phyloP scores from a whole-genome alignment of 2,888 invertebrate species.

The Parasteatoda lunata region DNA sequence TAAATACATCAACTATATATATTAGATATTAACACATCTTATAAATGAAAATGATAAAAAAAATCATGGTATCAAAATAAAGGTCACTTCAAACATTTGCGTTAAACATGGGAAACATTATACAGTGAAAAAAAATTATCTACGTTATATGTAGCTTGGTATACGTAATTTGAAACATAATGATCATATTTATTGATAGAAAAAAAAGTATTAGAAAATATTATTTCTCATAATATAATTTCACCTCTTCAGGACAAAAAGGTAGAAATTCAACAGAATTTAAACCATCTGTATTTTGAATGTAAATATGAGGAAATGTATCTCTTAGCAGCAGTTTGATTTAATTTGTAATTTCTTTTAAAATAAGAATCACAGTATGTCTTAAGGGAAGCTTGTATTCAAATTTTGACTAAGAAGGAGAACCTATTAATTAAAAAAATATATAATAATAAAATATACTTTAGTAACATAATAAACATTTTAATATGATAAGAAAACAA shows the following conservation, averaged over 20 bases:
- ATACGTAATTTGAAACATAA: too few species aligned
- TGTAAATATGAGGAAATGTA: conserved; percentile 72
- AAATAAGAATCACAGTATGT: conserved; percentile 75
- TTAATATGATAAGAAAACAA: too few species aligned
- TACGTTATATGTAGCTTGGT: too few species aligned
- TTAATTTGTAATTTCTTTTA: conserved; percentile 77
- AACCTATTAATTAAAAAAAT: conserved; percentile 72
- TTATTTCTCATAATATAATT: conserved; percentile 5
- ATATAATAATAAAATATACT: not conserved
- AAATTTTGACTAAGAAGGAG: conserved; percentile 79
- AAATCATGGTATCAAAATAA: not conserved
- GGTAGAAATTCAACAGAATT: conserved; percentile 61
- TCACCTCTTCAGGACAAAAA: conserved; percentile 51
- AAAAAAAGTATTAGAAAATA: too few species aligned
- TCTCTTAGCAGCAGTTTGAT: conserved; percentile 73
- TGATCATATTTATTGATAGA: too few species aligned
- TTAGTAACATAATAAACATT: not conserved
- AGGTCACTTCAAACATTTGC: too few species aligned
- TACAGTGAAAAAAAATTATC: too few species aligned
- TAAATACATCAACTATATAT: not conserved
- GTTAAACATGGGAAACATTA: too few species aligned
- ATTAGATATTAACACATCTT: not conserved
- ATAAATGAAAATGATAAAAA: not conserved
- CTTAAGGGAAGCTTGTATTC: conserved; percentile 74
- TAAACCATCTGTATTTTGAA: conserved; percentile 18